Conservation (phyloP, 92 coral and sea anemone genomes). For the Bergia sp. region DNA sequence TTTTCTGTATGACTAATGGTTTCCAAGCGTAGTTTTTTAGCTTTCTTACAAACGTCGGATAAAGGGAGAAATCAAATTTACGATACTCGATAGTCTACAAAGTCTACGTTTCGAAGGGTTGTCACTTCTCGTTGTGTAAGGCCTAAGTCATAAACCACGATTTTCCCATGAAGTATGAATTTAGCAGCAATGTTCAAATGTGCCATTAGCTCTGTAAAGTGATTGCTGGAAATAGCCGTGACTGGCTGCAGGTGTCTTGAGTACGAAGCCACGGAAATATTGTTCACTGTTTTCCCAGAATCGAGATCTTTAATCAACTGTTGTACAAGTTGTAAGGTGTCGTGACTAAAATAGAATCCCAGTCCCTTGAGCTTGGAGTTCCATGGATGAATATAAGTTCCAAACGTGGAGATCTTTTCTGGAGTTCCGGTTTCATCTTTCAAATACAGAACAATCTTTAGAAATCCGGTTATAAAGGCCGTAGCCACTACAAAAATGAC, state of each 20-base stretch:
- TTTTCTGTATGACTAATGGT: conserved; percentile 45
- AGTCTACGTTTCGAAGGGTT: background rate
- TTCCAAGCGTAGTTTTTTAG: conserved; percentile 56
- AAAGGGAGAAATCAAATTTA: conserved; percentile 48
- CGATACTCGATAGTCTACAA: conserved; percentile 54
- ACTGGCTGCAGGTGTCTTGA: conserved; percentile 37
- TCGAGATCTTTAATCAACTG: conserved; percentile 23
- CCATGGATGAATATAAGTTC: too few species aligned
- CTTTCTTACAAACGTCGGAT: conserved; percentile 43
- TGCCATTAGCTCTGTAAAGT: conserved; percentile 48
- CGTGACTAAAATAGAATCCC: conserved; percentile 13
- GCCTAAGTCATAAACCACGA: conserved; percentile 62
- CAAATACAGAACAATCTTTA: background rate
- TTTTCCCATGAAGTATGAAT: conserved; percentile 34
- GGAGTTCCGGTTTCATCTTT: background rate
- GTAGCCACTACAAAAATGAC: background rate
- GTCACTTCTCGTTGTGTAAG: conserved; percentile 13
- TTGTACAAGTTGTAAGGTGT: conserved; percentile 12
- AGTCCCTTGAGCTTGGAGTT: conserved; percentile 24
- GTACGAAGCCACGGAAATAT: conserved; percentile 35
- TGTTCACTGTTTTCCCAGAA: conserved; percentile 4
- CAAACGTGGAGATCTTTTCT: background rate
- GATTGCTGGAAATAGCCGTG: conserved; percentile 59
- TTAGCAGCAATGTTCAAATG: conserved; percentile 19
- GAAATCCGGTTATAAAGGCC: background rate